Conservation (phyloP, 2,888 invertebrate genomes). For the Caenorhabditis imperialis region DNA sequence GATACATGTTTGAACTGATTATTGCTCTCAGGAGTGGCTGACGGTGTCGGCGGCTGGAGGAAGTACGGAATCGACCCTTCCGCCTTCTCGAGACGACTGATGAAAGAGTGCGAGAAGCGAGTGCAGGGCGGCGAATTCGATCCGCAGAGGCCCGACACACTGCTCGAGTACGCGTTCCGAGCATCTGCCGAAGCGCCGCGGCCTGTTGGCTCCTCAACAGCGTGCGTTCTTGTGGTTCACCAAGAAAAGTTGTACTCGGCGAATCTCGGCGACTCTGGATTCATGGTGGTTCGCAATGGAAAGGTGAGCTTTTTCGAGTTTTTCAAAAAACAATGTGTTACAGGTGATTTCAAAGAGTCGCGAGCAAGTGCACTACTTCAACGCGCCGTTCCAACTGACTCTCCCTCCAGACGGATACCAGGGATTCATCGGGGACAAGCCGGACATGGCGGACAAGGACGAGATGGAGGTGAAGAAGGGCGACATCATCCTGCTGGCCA, state of each 20-base stretch:
- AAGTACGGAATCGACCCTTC: slow-evolving; percentile 98
- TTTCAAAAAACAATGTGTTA: neutral
- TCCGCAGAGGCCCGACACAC: slow-evolving; percentile 80
- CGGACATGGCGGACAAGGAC: slow-evolving; percentile 73
- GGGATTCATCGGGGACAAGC: slow-evolving; percentile 74
- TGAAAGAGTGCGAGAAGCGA: slow-evolving; percentile 83
- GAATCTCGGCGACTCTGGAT: slow-evolving; percentile 98
- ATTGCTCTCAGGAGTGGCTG: slow-evolving; percentile 89
- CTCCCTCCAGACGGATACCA: slow-evolving; percentile 84
- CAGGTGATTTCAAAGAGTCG: slow-evolving; percentile 89
- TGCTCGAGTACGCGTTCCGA: slow-evolving; percentile 74
- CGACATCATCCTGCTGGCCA: slow-evolving; percentile 82
- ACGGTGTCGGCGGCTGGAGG: slow-evolving; percentile 98
- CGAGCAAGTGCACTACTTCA: slow-evolving; percentile 98
- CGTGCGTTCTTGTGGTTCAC: slow-evolving; percentile 94
- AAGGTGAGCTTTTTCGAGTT: slow-evolving; percentile 77
- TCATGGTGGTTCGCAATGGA: slow-evolving; percentile 90
- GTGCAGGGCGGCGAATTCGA: slow-evolving; percentile 85
- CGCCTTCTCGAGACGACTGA: slow-evolving; percentile 92
- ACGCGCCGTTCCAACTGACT: slow-evolving; percentile 96
- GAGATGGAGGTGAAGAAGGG: slow-evolving; percentile 69
- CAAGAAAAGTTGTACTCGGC: slow-evolving; percentile 93
- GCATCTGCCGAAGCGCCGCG: slow-evolving; percentile 68
- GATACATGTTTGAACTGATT: no score
- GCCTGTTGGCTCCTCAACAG: slow-evolving; percentile 88